Conservation (phyloP, 2,113 vertebrate species). For the Empidonax traillii region DNA sequence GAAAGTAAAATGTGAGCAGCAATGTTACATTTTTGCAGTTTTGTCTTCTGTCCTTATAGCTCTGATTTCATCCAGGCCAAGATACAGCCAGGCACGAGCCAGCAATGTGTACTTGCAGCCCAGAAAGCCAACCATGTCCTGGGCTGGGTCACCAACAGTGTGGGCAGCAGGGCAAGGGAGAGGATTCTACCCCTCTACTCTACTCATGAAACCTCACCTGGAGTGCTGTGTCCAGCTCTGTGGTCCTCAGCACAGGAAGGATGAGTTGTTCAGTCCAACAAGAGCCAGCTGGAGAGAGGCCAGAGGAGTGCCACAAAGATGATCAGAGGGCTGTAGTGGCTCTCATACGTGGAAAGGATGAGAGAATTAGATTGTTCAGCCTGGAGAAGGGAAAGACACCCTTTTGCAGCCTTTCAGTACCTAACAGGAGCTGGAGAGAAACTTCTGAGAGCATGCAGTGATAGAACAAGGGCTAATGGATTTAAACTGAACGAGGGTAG, state of each 20-base stretch:
- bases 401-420: background rate
- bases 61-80: background rate
- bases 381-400: background rate
- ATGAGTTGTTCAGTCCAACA: too few species aligned
- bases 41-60: background rate
- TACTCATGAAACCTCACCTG: background rate
- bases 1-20: background rate
- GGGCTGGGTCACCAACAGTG: background rate
- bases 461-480: background rate
- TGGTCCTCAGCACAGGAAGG: background rate
- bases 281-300: background rate
- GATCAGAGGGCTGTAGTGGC: background rate
- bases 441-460: background rate
- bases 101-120: background rate
- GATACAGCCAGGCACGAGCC: background rate
- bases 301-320: background rate
- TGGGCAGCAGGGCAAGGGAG: background rate
- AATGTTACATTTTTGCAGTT: background rate
- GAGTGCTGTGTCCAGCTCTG: background rate
- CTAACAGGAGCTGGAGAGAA: background rate
- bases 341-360: background rate
- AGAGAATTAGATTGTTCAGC: background rate
- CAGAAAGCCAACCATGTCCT: background rate
- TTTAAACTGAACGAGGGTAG: background rate
- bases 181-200: background rate